phyloP scores from a whole-genome alignment of 2,888 invertebrate species.

The Caenorhabditis drosophilae region DNA sequence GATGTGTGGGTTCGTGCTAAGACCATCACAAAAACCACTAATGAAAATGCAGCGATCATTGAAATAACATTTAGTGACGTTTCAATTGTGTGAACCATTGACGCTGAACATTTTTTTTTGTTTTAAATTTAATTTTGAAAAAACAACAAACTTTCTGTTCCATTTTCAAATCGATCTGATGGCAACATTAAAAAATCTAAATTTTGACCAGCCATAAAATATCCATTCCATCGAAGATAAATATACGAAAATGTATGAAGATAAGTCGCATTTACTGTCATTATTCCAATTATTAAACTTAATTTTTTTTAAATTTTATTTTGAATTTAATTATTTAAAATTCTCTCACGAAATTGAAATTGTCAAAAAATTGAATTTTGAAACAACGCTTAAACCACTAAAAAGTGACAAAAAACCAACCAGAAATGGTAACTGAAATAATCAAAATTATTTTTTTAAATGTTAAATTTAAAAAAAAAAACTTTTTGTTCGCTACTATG shows the following conservation, averaged over 20 bases:
- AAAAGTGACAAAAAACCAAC: constrained; percentile 26
- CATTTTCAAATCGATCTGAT: constrained; percentile 28
- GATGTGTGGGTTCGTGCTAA: constrained; percentile 12
- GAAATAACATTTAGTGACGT: constrained; percentile 27
- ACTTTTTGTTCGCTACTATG: constrained; percentile 35
- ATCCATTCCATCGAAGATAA: constrained; percentile 27
- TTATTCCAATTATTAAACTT: constrained; percentile 19
- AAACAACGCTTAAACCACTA: constrained; percentile 27
- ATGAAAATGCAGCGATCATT: constrained; percentile 16
- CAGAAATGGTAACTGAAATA: constrained; percentile 27
- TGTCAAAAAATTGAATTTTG: constrained; percentile 24
- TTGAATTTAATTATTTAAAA: neutral
- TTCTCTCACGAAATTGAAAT: constrained; percentile 14
- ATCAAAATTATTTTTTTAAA: neutral
- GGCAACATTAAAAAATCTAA: constrained; percentile 26
- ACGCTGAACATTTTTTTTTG: constrained; percentile 11
- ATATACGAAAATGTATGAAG: constrained; percentile 33
- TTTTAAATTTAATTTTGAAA: neutral
- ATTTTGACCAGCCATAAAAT: constrained; percentile 26
- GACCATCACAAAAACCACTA: constrained; percentile 15
- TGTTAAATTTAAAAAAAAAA: neutral
- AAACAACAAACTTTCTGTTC: constrained; percentile 19
- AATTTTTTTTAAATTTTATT: neutral
- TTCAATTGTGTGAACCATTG: constrained; percentile 31
- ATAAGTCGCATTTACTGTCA: constrained; percentile 31